Percentiles rank a stretch among this genome's conserved stretches.
Conservation (phyloP, 2,797 vertebrate species). For the Pipistrellus pipistrellus region DNA sequence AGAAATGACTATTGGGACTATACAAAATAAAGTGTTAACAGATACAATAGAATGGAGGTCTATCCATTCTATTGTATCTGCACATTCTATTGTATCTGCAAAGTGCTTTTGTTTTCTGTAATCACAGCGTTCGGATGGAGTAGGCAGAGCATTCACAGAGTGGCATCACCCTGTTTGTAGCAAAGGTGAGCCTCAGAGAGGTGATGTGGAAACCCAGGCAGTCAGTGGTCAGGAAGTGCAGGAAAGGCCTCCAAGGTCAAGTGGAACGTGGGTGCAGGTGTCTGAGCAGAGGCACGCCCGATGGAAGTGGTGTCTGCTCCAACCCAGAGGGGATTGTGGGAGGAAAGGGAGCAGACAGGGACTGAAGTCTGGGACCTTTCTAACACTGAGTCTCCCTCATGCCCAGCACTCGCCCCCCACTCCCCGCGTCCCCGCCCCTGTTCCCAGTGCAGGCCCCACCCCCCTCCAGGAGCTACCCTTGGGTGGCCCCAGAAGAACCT, state of each 20-base stretch:
- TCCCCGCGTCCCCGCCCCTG: rapidly evolving
- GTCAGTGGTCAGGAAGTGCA: too few relatives aligned
- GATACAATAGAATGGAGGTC: too few relatives aligned
- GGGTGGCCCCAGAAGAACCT: background rate
- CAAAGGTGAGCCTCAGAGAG: background rate
- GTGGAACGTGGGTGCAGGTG: background rate
- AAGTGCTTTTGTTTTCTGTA: background rate
- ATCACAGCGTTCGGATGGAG: background rate
- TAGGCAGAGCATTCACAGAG: background rate
- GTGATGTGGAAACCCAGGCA: too few relatives aligned
- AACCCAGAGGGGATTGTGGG: background rate
- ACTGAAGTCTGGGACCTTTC: background rate
- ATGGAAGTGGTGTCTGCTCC: background rate
- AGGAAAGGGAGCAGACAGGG: background rate
- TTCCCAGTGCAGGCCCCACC: background rate
- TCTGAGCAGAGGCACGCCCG: rapidly evolving
- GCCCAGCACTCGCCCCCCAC: background rate
- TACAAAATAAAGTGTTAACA: background rate
- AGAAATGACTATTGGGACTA: background rate
- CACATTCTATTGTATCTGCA: background rate
- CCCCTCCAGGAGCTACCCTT: background rate
- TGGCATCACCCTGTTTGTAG: background rate
- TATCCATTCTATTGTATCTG: too few relatives aligned
- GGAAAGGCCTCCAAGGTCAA: background rate
- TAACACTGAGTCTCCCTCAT: background rate